phyloP scores from a whole-genome alignment of 2,888 invertebrate genomes.

The Eurytoma adleriae region DNA sequence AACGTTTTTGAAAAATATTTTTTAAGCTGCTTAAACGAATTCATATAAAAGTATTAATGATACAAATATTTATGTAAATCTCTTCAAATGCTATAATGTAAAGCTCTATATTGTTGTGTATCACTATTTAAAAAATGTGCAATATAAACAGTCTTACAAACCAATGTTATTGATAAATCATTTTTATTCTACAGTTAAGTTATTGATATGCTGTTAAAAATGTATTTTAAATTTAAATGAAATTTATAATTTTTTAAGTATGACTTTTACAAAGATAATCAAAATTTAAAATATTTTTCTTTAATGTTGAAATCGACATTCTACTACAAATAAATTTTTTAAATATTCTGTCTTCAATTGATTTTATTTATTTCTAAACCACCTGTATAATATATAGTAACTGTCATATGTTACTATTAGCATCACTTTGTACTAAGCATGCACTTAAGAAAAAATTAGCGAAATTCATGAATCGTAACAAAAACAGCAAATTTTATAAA shows the following conservation, averaged over 20 bases:
- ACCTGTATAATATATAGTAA: neutral
- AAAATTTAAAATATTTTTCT: slow-evolving; percentile 50
- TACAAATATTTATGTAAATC: neutral
- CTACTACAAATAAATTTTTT: slow-evolving; percentile 36
- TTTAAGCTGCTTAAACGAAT: slow-evolving; percentile 16
- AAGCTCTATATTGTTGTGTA: too few relatives aligned
- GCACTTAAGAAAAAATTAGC: too few relatives aligned
- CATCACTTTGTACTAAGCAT: too few relatives aligned
- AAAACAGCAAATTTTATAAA: too few relatives aligned
- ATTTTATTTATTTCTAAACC: neutral
- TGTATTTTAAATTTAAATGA: slow-evolving; percentile 24
- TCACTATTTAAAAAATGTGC: slow-evolving; percentile 14
- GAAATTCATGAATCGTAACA: too few relatives aligned
- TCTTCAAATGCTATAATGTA: neutral
- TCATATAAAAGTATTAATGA: neutral
- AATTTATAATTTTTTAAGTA: slow-evolving; percentile 31
- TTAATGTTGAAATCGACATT: slow-evolving; percentile 33
- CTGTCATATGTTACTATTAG: too few relatives aligned
- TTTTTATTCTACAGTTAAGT: slow-evolving; percentile 33
- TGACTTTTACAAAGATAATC: neutral
- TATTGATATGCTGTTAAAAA: neutral
- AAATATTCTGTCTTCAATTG: neutral
- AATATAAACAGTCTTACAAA: slow-evolving; percentile 31
- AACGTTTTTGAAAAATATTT: slow-evolving; percentile 10
- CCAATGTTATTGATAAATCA: slow-evolving; percentile 24